A percentile compares a stretch with the other conserved stretches of the same genome.
Conservation (phyloP, 1,140 invertebrate genomes). For the Teleopsis dalmanni region DNA sequence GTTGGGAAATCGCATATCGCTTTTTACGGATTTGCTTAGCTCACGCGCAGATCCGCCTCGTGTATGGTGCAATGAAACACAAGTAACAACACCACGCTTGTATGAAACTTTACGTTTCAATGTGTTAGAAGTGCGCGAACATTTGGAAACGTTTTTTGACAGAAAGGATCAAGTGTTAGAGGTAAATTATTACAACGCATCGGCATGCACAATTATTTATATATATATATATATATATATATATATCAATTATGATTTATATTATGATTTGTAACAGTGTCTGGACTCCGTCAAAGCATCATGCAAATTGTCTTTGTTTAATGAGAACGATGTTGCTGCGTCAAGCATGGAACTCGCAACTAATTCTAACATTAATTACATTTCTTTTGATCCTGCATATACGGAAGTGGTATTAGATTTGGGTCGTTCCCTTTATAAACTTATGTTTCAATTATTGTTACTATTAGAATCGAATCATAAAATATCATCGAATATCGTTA, state of each 20-base stretch:
- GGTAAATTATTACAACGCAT: conserved; percentile 50
- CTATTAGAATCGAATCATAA: conserved; percentile 89
- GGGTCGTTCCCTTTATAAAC: conserved; percentile 78
- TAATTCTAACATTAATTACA: conserved; percentile 30
- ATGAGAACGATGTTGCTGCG: conserved; percentile 49
- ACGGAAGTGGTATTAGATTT: conserved; percentile 61
- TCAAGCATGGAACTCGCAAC: conserved; percentile 31
- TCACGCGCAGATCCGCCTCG: conserved; percentile 59
- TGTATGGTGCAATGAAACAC: conserved; percentile 64
- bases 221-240: conserved; percentile 1
- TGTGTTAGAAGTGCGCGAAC: conserved; percentile 90
- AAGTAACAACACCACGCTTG: conserved; percentile 55
- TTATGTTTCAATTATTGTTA: conserved; percentile 87
- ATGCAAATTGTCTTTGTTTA: conserved; percentile 63
- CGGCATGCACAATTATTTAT: background rate
- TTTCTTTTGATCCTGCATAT: conserved; percentile 40
- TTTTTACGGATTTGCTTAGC: conserved; percentile 56
- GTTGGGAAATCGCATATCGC: conserved; percentile 54
- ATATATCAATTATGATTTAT: background rate
- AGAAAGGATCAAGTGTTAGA: conserved; percentile 83
- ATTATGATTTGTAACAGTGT: conserved; percentile 48
- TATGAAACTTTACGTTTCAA: conserved; percentile 77
- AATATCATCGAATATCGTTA: conserved; percentile 59
- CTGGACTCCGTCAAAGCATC: conserved; percentile 66
- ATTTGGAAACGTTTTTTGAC: conserved; percentile 89